phyloP scores from a whole-genome alignment of 92 coral and sea anemone species.

The Zoanthus gigantus region DNA sequence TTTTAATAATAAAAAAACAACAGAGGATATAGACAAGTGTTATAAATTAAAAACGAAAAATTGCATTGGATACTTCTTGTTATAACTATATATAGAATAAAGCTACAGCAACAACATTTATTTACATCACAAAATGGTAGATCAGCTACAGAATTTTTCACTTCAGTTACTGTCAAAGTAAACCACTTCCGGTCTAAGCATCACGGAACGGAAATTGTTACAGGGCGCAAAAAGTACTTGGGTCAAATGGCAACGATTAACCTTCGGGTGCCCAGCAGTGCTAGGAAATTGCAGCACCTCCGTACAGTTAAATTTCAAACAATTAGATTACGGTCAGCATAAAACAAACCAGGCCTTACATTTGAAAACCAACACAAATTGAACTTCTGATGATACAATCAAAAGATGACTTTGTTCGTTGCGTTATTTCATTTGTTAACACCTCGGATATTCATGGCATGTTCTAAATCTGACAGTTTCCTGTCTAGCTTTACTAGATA shows the following conservation, averaged over 20 bases:
- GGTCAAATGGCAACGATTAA: slow-evolving; percentile 1
- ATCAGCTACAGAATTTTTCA: too few species aligned
- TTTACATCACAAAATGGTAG: too few species aligned
- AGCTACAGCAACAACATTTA: neutral
- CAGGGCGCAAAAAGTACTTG: neutral
- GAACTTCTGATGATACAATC: neutral
- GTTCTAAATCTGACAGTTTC: slow-evolving; percentile 39
- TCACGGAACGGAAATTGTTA: neutral
- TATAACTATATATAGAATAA: neutral
- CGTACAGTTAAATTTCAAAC: neutral
- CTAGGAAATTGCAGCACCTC: slow-evolving; percentile 6
- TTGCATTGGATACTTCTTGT: neutral
- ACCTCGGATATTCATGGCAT: slow-evolving; percentile 28
- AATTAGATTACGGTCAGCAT: neutral
- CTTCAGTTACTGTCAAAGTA: neutral
- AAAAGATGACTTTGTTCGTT: neutral
- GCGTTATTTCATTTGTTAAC: slow-evolving; percentile 15
- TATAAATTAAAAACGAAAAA: neutral
- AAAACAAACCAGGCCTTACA: neutral
- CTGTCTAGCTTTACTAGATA: slow-evolving; percentile 38
- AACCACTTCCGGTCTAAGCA: neutral
- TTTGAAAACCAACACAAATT: neutral
- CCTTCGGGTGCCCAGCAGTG: slow-evolving; percentile 41
- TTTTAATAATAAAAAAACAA: neutral
- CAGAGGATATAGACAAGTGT: neutral